Conservation (phyloP, 2,113 vertebrate species). For the Heloderma charlesbogerti region DNA sequence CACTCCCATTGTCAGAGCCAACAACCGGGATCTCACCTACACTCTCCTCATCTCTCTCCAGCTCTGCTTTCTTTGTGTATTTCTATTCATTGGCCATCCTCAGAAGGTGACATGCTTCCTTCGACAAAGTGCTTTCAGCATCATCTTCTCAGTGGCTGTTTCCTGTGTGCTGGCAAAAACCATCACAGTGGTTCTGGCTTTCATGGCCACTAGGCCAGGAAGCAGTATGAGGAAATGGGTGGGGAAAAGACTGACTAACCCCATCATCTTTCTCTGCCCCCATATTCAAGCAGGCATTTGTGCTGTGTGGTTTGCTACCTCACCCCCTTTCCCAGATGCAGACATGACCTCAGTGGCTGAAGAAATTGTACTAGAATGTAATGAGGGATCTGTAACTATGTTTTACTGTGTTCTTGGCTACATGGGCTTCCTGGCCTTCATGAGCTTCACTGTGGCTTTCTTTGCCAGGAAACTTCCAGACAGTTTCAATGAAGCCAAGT, state of each 20-base stretch:
- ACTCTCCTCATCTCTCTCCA: background rate
- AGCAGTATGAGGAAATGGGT: conserved; percentile 17
- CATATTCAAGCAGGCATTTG: background rate
- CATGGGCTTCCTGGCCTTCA: conserved; percentile 6
- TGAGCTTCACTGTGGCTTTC: conserved; percentile 25
- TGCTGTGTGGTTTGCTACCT: background rate
- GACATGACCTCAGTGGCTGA: background rate
- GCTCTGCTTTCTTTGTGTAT: background rate
- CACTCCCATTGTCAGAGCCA: conserved; percentile 15
- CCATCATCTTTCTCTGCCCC: background rate
- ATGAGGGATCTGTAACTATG: background rate
- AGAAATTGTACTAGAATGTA: conserved; percentile 14
- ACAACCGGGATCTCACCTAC: conserved; percentile 6
- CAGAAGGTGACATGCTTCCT: conserved; percentile 4
- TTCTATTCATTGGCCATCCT: conserved; percentile 10
- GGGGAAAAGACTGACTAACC: conserved; percentile 1
- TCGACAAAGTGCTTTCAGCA: background rate
- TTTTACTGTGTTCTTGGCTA: conserved; percentile 5
- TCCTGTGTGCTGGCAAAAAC: conserved; percentile 20
- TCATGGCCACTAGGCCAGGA: conserved; percentile 20
- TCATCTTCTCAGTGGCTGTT: conserved; percentile 14
- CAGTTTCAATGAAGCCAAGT: conserved; percentile 23
- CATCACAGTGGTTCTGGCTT: conserved; percentile 7
- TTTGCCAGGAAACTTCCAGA: background rate
- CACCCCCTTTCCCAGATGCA: conserved; percentile 6